phyloP scores from a whole-genome alignment of 2,888 invertebrate species.

The Encarsia formosa region DNA sequence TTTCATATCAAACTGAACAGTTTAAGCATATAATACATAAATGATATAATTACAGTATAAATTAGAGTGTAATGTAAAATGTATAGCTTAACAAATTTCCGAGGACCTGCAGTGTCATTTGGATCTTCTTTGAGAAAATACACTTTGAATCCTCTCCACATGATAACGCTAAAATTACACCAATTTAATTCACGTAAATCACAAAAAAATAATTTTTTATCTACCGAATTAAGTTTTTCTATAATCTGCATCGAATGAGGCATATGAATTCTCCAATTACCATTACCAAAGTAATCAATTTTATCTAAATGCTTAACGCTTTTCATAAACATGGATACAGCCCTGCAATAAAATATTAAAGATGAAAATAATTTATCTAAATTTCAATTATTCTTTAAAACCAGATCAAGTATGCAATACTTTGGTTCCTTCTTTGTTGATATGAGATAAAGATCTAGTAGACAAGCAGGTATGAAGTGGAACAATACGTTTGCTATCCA shows the following conservation, averaged over 20 bases:
- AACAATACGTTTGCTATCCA: constrained; percentile 27
- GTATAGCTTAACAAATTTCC: not conserved
- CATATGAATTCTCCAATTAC: constrained; percentile 30
- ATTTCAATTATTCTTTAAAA: no score
- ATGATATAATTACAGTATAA: no score
- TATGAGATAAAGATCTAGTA: no score
- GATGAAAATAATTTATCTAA: no score
- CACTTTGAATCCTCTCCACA: constrained; percentile 28
- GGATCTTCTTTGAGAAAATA: constrained; percentile 32
- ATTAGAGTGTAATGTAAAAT: not conserved
- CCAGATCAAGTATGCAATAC: no score
- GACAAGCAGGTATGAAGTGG: constrained; percentile 34
- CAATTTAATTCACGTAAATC: constrained; percentile 34
- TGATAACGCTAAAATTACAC: constrained; percentile 21
- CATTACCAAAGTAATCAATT: constrained; percentile 18
- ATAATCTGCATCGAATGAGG: constrained; percentile 29
- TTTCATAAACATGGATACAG: not conserved
- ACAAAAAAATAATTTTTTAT: constrained; percentile 33
- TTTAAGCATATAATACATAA: no score
- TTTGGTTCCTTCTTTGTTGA: no score
- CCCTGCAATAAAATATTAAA: not conserved
- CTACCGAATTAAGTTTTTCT: constrained; percentile 29
- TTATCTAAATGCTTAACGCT: not conserved
- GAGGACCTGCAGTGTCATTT: not conserved
- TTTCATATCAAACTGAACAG: no score